Evolutionary conservation across 2,797 vertebrate species (phyloP).

Genomic region (Distichodus sexfasciatus): DNA sequence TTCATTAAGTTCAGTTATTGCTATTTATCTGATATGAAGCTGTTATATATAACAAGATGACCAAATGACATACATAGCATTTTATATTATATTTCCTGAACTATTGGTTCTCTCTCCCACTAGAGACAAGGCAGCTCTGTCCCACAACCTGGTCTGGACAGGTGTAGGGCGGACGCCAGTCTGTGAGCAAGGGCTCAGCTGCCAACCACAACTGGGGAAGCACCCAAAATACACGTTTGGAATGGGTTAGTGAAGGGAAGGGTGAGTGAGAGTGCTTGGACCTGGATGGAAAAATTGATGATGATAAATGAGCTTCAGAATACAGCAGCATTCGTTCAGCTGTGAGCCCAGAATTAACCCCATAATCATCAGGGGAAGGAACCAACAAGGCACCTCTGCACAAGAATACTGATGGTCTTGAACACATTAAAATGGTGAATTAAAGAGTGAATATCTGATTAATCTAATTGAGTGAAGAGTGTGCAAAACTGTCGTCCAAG

Average conservation of each 20-base stretch:
- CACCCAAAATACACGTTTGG: constrained; percentile 45
- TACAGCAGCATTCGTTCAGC: constrained; percentile 1
- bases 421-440: too few relatives aligned
- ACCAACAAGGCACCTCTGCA: too few relatives aligned
- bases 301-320: constrained; percentile 54
- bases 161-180: constrained; percentile 56
- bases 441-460: too few relatives aligned
- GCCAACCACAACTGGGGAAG: constrained; percentile 57
- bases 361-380: not conserved
- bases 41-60: too few relatives aligned
- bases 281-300: constrained; percentile 56
- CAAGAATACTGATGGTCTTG: too few relatives aligned
- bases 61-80: too few relatives aligned
- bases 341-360: constrained; percentile 29
- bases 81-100: too few relatives aligned
- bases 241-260: constrained; percentile 8
- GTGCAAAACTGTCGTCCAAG: too few relatives aligned
- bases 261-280: constrained; percentile 27
- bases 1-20: too few relatives aligned
- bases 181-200: constrained; percentile 19
- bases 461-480: too few relatives aligned
- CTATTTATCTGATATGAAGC: too few relatives aligned
- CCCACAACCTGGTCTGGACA: constrained; percentile 52
- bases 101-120: not conserved
- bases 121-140: constrained; percentile 41